Evolutionary conservation across 2,888 invertebrate genomes (phyloP).

Genomic region (Erannis defoliaria): DNA sequence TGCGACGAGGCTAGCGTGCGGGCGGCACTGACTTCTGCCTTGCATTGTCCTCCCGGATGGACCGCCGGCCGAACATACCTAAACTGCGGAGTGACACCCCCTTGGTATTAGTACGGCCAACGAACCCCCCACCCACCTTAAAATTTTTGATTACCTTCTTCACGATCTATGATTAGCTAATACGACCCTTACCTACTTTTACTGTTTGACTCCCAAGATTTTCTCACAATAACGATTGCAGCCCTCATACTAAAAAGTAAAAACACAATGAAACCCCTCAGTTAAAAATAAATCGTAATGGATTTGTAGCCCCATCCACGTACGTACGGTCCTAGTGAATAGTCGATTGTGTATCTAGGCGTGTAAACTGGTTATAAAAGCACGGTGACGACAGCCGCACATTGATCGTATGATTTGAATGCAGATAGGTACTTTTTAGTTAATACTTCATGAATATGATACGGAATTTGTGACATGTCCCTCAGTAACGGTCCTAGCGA

Average conservation of each 20-base stretch:
- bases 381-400: conserved; percentile 55
- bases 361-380: conserved; percentile 59
- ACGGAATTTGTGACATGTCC: conserved; percentile 62
- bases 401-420: conserved; percentile 49
- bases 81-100: too few species aligned
- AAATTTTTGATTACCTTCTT: too few species aligned
- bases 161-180: background rate
- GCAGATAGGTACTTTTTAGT: conserved; percentile 51
- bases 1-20: too few species aligned
- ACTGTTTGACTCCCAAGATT: background rate
- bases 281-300: conserved; percentile 42
- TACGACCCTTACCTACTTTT: background rate
- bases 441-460: conserved; percentile 58
- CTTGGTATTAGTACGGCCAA: too few species aligned
- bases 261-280: conserved; percentile 47
- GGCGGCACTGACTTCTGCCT: too few species aligned
- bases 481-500: conserved; percentile 70
- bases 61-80: too few species aligned
- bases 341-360: conserved; percentile 52
- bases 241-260: conserved; percentile 37
- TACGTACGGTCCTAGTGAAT: conserved; percentile 34
- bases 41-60: too few species aligned
- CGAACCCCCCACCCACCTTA: too few species aligned
- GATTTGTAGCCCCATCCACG: conserved; percentile 46
- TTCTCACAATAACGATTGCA: conserved; percentile 28